These are phyloP conservation scores for Myotis lucifugus DNA, from an alignment of 2,113 vertebrate genomes.

Conservation along the genomic window DNA sequence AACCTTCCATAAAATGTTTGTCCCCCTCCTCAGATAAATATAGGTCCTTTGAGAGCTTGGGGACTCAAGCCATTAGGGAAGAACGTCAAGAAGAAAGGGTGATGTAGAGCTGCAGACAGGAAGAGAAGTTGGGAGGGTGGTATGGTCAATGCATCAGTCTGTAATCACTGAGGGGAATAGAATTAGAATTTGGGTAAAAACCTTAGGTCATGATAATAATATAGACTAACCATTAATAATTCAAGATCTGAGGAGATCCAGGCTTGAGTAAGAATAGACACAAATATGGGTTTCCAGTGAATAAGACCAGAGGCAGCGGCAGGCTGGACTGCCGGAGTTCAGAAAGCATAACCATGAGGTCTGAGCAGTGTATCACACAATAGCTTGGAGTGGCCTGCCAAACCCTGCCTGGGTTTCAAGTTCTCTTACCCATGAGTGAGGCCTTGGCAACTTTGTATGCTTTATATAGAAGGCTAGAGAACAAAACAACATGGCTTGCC, in stretches of 20 bases:
- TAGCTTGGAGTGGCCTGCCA: not conserved
- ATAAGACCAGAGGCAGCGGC: not conserved
- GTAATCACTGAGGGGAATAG: not conserved
- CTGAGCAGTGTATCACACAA: not conserved
- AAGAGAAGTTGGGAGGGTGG: not conserved
- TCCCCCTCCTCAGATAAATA: not conserved
- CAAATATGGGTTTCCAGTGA: not conserved
- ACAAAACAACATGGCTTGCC: not conserved
- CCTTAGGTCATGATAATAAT: not conserved
- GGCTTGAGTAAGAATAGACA: not conserved
- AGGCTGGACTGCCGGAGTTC: not conserved
- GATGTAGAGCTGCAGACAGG: not conserved
- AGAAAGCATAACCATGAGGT: not conserved
- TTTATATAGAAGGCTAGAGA: not conserved
- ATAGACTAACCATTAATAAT: not conserved
- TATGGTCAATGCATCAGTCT: not conserved
- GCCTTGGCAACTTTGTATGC: not conserved
- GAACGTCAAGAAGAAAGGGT: not conserved
- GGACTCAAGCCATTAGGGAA: not conserved
- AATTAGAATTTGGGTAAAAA: constrained; percentile 11
- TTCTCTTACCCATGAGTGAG: not conserved
- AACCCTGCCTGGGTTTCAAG: not conserved
- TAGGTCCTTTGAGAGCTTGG: not conserved
- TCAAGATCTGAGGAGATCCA: not conserved
- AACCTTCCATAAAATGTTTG: not conserved